Percentiles rank a stretch among this genome's conserved stretches.
phyloP scores from a whole-genome alignment of 2,797 vertebrate species.

The Gymnothorax javanicus region DNA sequence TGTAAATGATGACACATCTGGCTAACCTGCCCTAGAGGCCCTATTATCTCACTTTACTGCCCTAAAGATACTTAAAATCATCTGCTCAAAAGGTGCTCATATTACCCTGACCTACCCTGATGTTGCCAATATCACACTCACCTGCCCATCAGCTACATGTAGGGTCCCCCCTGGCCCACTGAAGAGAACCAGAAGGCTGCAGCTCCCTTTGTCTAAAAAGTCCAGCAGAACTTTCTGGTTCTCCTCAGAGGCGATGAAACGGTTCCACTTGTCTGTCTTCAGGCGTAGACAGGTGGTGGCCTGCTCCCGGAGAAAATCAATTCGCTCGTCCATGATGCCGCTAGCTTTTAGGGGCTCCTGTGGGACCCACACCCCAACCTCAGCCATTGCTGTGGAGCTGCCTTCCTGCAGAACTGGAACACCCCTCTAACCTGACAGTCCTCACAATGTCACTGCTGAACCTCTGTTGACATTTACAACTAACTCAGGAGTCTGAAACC shows the following conservation, averaged over 20 bases:
- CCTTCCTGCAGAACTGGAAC: neutral
- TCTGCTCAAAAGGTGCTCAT: neutral
- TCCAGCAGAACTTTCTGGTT: slow-evolving; percentile 78
- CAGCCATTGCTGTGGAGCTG: slow-evolving; percentile 62
- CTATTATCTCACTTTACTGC: neutral
- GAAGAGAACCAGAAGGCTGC: slow-evolving; percentile 69
- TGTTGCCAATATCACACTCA: slow-evolving; percentile 49
- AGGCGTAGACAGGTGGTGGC: slow-evolving; percentile 73
- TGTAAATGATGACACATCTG: too few relatives aligned
- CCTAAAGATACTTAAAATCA: neutral
- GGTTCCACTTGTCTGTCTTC: slow-evolving; percentile 83
- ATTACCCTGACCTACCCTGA: neutral
- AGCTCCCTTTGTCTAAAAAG: slow-evolving; percentile 73
- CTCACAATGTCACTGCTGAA: slow-evolving; percentile 16
- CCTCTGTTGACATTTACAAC: neutral
- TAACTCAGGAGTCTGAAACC: neutral
- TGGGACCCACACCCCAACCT: slow-evolving; percentile 60
- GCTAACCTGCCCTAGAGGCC: too few relatives aligned
- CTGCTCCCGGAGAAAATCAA: slow-evolving; percentile 79
- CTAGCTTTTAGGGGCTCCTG: slow-evolving; percentile 69
- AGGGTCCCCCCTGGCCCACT: slow-evolving; percentile 76
- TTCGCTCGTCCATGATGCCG: slow-evolving; percentile 73
- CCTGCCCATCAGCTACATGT: slow-evolving; percentile 71
- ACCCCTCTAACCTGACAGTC: neutral
- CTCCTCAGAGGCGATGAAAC: slow-evolving; percentile 78